Base-by-base conservation (phyloP, 2,888 invertebrate genomes). In the Tridacna crocea region DNA sequence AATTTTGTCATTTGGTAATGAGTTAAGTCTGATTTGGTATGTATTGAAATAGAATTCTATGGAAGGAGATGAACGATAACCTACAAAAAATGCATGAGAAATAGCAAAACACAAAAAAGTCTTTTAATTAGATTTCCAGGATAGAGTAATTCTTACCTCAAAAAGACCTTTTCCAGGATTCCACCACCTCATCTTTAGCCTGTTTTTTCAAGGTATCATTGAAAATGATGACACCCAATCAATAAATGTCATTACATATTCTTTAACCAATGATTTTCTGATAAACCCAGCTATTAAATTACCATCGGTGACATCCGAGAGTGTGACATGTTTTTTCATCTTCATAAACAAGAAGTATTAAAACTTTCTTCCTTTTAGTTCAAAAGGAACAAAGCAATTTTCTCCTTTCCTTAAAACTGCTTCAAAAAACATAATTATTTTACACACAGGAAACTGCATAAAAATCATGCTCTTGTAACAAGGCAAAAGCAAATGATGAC, bases 241-340 rank as follows among this genome's bases (percentile, higher is more conserved):
- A 24, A 51, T 51, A 51, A 51, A 12, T 47, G 24, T 70, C 70
- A 70, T 51, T 51, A 51, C 51, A 70, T 26, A 47, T 68, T 68
- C 46, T 46, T 46, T 68, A 27, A 47, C 46, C 46, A 22, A 68
- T 17, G 22, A 68, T 47, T 46, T 68, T 68, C 68, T 68, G 46
- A 68, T 68, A 68, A 68, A 68, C 46, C 68, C 46, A 47, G 27
- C 47, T 68, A 68, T 27, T 10, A 68, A n/a, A 22, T 68, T 46
- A 68, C 47, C n/a, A 22, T n/a, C 15, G 3, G 17, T n/a, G 46
- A 68, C 68, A 68, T 68, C 27, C 6, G 27, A 68, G 36, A 68
- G 6, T 17, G 46, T 47, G 27, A n/a, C n/a, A 63, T 11, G 63
- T 26, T 27, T 27, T 63, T 63, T 36, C 8, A 4, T 36, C 2